A percentile compares a stretch with the other conserved stretches of the same genome.
Evolutionary conservation across 2,797 vertebrate species (phyloP).

Genomic region (Falco berigora): DNA sequence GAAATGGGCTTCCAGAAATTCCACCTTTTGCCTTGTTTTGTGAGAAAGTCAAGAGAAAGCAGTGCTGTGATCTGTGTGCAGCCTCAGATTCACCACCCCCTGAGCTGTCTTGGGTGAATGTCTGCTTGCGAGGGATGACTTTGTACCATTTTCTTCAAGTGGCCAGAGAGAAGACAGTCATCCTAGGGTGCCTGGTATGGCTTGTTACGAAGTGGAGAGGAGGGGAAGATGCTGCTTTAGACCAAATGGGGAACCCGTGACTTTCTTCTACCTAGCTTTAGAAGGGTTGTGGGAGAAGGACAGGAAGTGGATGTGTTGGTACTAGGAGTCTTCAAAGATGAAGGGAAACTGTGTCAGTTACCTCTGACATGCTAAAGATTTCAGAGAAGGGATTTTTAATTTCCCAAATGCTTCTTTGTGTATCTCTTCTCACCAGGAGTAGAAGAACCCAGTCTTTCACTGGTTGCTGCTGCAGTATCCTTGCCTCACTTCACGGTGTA

Average conservation of each 20-base stretch:
- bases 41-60: not conserved
- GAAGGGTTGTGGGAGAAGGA: not conserved
- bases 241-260: not conserved
- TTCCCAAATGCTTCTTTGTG: conserved; percentile 37
- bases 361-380: not conserved
- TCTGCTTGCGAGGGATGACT: not conserved
- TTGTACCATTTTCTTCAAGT: not conserved
- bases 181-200: not conserved
- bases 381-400: conserved; percentile 34
- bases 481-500: not conserved
- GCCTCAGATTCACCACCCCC: not conserved
- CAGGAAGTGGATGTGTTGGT: not conserved
- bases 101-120: not conserved
- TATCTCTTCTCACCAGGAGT: conserved; percentile 39
- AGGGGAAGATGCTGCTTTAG: not conserved
- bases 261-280: not conserved
- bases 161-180: not conserved
- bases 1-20: not conserved
- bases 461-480: conserved; percentile 19
- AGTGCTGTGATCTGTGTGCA: not conserved
- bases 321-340: not conserved
- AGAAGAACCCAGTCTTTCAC: conserved; percentile 24
- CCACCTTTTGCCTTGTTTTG: not conserved
- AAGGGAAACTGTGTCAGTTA: not conserved
- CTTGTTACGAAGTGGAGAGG: not conserved